Percentiles rank a stretch among this genome's conserved stretches.
Conservation (phyloP, 2,113 vertebrate genomes). For the Ageneiosus marmoratus region DNA sequence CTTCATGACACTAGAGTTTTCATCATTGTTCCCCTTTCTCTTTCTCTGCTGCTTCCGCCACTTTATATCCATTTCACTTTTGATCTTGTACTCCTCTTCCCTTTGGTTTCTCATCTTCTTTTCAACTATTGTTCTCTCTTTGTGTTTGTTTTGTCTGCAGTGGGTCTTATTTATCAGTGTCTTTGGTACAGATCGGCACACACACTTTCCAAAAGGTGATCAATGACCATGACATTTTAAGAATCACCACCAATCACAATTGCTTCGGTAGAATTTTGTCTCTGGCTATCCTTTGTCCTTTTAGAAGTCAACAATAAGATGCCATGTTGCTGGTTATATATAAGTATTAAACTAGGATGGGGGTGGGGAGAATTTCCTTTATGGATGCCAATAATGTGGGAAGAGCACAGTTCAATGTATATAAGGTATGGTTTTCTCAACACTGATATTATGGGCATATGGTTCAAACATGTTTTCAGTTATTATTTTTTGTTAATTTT, state of each 20-base stretch:
- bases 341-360: background rate
- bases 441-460: background rate
- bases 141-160: conserved; percentile 16
- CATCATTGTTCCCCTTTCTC: conserved; percentile 33
- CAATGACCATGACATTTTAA: conserved; percentile 35
- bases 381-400: background rate
- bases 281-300: background rate
- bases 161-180: conserved; percentile 7
- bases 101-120: conserved; percentile 9
- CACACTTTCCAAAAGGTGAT: conserved; percentile 29
- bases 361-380: background rate
- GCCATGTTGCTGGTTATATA: background rate
- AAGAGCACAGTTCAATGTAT: background rate
- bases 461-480: background rate
- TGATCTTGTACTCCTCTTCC: background rate
- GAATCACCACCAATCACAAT: conserved; percentile 17
- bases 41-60: background rate
- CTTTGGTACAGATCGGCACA: conserved; percentile 22
- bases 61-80: conserved; percentile 32
- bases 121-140: background rate
- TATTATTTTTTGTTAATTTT: background rate
- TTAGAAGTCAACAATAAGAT: background rate
- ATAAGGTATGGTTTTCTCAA: background rate
- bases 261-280: background rate
- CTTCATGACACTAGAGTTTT: conserved; percentile 34